Conservation (phyloP, 2,888 invertebrate species). For the Dioctria linearis region DNA sequence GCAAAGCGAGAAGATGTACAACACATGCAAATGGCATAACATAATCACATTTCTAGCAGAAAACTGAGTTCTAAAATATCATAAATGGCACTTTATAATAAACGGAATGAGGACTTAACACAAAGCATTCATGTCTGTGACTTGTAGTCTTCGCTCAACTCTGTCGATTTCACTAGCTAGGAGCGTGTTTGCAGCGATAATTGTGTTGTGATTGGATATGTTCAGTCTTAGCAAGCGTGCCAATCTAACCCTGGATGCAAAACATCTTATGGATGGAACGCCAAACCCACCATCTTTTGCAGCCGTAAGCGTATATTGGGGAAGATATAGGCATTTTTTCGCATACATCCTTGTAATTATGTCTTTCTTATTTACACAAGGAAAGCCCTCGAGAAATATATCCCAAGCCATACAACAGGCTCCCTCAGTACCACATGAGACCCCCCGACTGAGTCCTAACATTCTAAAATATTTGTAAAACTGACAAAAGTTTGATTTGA, state of each 20-base stretch:
- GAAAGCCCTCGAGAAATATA: not conserved
- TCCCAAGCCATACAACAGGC: no score
- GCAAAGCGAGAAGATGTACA: no score
- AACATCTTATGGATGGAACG: not conserved
- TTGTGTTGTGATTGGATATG: not conserved
- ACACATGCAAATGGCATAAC: no score
- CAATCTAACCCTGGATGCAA: not conserved
- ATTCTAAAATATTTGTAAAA: no score
- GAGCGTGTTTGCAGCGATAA: not conserved
- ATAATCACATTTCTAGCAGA: no score
- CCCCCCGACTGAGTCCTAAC: no score
- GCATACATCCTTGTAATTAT: not conserved
- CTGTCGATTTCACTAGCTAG: slow-evolving; percentile 4
- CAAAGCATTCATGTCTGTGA: not conserved
- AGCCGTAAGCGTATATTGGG: not conserved
- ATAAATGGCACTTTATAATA: no score
- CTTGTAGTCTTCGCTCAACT: not conserved
- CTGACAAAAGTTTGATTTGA: no score
- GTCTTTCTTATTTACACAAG: not conserved
- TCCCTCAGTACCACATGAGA: no score
- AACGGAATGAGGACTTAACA: no score
- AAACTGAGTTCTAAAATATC: no score
- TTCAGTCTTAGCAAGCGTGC: not conserved
- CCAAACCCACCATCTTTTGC: not conserved
- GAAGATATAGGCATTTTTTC: not conserved